phyloP scores from a whole-genome alignment of 2,113 vertebrate genomes.

The Trachemys scripta region DNA sequence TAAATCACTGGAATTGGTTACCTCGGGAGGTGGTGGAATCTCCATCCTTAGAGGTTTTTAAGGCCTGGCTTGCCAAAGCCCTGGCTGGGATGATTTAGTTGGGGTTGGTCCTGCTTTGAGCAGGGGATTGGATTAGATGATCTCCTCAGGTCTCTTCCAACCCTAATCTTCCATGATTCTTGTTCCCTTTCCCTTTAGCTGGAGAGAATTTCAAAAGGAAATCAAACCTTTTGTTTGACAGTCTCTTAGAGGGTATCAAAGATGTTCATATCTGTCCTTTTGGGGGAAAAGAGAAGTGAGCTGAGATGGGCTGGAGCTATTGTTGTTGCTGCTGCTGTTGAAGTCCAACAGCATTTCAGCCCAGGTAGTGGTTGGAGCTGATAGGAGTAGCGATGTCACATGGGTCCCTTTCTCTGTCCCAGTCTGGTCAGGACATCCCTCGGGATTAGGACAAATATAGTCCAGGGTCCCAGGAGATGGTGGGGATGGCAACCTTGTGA shows the following conservation, averaged over 20 bases:
- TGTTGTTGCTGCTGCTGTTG: neutral
- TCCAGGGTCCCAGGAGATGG: neutral
- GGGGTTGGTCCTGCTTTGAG: no score
- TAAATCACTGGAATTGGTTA: no score
- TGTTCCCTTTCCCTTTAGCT: neutral
- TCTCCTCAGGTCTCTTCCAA: no score
- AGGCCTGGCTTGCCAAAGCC: no score
- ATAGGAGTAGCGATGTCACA: neutral
- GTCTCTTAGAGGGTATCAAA: neutral
- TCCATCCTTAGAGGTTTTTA: no score
- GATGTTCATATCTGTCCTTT: neutral
- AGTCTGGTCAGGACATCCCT: neutral
- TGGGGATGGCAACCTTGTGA: neutral
- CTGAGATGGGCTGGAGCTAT: neutral
- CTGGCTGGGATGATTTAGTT: no score
- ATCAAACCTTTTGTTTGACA: neutral
- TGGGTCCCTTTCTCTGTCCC: neutral
- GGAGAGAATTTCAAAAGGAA: neutral
- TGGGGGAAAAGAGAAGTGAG: neutral
- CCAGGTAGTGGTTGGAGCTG: neutral
- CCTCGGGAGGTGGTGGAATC: no score
- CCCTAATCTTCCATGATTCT: neutral
- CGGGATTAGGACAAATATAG: neutral
- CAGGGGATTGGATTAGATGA: no score
- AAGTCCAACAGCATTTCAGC: neutral